These are phyloP conservation scores for Ichneumoninae sp. DNA, from an alignment of 2,888 invertebrate genomes.

Conservation along the genomic window DNA sequence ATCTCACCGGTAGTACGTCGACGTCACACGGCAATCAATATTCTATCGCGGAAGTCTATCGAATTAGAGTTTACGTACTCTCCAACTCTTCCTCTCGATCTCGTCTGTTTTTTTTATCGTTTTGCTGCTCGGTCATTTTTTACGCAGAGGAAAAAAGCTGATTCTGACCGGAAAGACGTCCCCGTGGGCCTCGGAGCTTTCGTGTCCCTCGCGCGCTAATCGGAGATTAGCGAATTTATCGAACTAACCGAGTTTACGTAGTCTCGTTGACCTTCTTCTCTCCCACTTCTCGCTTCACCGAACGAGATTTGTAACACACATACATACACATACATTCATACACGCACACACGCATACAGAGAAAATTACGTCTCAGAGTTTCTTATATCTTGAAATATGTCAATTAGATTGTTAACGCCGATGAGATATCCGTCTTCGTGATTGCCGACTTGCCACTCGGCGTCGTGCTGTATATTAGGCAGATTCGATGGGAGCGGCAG, in stretches of 20 bases:
- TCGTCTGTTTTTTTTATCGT: neutral
- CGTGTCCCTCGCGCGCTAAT: neutral
- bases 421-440: slow-evolving; percentile 98
- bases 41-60: slow-evolving; percentile 52
- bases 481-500: slow-evolving; percentile 91
- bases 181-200: slow-evolving; percentile 10
- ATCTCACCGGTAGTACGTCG: slow-evolving; percentile 54
- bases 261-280: slow-evolving; percentile 39
- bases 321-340: neutral
- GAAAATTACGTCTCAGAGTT: slow-evolving; percentile 70
- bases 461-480: slow-evolving; percentile 90
- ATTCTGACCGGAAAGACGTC: neutral
- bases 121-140: neutral
- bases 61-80: slow-evolving; percentile 67
- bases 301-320: slow-evolving; percentile 2
- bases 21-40: slow-evolving; percentile 46
- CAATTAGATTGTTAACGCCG: slow-evolving; percentile 95
- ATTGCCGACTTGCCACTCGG: slow-evolving; percentile 96
- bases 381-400: slow-evolving; percentile 90
- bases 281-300: slow-evolving; percentile 22
- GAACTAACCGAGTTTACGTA: slow-evolving; percentile 63
- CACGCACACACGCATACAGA: neutral
- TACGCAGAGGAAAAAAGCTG: slow-evolving; percentile 1
- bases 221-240: slow-evolving; percentile 43
- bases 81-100: slow-evolving; percentile 36